These are phyloP conservation scores for Trilocha varians DNA, from an alignment of 2,888 invertebrate species.

Conservation along the genomic window DNA sequence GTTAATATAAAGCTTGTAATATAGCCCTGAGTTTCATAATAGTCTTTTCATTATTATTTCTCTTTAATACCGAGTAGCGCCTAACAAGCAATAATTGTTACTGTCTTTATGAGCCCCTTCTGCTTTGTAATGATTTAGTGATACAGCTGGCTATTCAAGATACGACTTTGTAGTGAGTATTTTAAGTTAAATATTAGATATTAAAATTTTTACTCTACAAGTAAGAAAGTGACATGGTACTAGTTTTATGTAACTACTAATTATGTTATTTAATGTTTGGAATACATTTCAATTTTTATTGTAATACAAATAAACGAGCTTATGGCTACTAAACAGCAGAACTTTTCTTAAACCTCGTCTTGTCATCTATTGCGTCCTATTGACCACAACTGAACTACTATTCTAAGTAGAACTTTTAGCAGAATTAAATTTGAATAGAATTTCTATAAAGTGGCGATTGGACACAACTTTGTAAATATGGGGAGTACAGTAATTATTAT, in stretches of 20 bases:
- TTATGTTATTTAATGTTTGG: slow-evolving; percentile 11
- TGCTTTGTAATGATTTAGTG: slow-evolving; percentile 27
- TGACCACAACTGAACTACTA: no score
- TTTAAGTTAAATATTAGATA: neutral
- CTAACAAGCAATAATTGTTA: slow-evolving; percentile 54
- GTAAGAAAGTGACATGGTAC: neutral
- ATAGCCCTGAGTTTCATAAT: slow-evolving; percentile 6
- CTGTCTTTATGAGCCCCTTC: slow-evolving; percentile 25
- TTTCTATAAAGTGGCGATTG: no score
- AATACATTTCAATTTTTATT: neutral
- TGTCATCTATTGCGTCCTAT: no score
- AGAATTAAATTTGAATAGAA: no score
- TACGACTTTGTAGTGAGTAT: slow-evolving; percentile 8
- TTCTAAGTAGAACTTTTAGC: no score
- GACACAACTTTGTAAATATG: no score
- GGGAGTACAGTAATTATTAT: no score
- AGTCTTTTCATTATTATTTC: slow-evolving; percentile 39
- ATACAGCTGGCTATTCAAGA: slow-evolving; percentile 8
- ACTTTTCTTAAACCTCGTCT: no score
- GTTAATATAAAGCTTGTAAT: no score
- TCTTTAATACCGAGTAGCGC: slow-evolving; percentile 25
- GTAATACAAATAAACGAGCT: no score
- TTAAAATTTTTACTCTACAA: neutral
- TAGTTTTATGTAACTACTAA: no score
- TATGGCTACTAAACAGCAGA: no score